phyloP scores from a whole-genome alignment of 2,797 vertebrate species.

The Nyctalus aviator region DNA sequence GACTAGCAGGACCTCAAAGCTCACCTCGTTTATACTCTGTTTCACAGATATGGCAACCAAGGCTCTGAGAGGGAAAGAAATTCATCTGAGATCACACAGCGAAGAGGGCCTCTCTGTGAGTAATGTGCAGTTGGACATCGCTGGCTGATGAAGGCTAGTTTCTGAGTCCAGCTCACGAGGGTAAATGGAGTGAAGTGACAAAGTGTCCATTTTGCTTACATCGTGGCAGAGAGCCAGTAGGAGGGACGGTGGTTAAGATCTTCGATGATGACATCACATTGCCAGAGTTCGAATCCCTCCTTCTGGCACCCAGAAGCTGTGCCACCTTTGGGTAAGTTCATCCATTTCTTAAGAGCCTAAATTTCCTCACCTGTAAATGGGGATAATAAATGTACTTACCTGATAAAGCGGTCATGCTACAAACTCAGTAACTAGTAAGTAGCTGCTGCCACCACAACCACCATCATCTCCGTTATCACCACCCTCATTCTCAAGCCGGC shows the following conservation, averaged over 20 bases:
- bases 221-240: not conserved
- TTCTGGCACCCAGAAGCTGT: not conserved
- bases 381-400: not conserved
- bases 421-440: not conserved
- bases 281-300: not conserved
- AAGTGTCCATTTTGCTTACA: not conserved
- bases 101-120: not conserved
- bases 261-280: not conserved
- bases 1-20: not conserved
- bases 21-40: not conserved
- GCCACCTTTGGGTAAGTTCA: not conserved
- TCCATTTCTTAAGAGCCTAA: not conserved
- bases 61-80: not conserved
- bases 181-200: not conserved
- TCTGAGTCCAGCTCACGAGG: not conserved
- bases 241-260: not conserved
- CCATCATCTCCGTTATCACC: not conserved
- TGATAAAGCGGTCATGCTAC: not conserved
- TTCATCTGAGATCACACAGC: not conserved
- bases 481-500: not conserved
- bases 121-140: not conserved
- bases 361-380: not conserved
- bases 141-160: not conserved
- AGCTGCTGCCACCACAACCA: not conserved
- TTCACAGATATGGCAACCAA: not conserved